These are phyloP conservation scores for Zelostemma sp. DNA, from an alignment of 1,140 invertebrate genomes.

Conservation along the genomic window DNA sequence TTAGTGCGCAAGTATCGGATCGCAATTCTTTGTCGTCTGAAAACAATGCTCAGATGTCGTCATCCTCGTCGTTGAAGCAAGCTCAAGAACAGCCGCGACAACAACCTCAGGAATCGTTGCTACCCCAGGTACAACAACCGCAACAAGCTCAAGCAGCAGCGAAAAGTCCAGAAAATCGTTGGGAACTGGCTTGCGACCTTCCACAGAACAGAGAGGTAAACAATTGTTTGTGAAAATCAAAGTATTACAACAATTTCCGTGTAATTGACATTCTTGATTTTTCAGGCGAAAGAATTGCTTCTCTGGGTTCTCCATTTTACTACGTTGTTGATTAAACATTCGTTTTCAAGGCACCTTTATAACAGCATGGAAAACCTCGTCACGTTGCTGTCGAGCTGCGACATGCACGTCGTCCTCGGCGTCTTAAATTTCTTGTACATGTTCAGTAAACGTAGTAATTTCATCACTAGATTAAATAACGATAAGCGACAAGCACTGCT, in stretches of 20 bases:
- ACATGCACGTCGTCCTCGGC: constrained; percentile 89
- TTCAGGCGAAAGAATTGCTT: constrained; percentile 81
- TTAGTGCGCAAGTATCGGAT: no score
- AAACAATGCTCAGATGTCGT: no score
- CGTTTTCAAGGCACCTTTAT: constrained; percentile 90
- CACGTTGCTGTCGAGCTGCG: constrained; percentile 84
- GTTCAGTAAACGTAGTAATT: constrained; percentile 94
- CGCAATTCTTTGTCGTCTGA: no score
- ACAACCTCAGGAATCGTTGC: no score
- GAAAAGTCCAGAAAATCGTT: constrained; percentile 77
- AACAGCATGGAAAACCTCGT: constrained; percentile 93
- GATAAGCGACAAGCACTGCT: constrained; percentile 83
- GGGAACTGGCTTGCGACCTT: constrained; percentile 84
- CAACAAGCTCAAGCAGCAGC: no score
- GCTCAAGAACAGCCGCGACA: no score
- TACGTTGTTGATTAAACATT: constrained; percentile 90
- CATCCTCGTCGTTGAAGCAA: no score
- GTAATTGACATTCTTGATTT: constrained; percentile 44
- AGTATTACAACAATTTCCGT: no score
- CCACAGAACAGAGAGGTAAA: constrained; percentile 75
- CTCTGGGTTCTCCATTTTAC: constrained; percentile 87
- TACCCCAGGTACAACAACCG: no score
- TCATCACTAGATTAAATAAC: constrained; percentile 83
- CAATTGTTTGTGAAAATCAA: not conserved
- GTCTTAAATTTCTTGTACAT: constrained; percentile 91